A percentile compares a stretch with the other conserved stretches of the same genome.
phyloP scores from a whole-genome alignment of 92 coral and sea anemone species.

The Ricordea florida region DNA sequence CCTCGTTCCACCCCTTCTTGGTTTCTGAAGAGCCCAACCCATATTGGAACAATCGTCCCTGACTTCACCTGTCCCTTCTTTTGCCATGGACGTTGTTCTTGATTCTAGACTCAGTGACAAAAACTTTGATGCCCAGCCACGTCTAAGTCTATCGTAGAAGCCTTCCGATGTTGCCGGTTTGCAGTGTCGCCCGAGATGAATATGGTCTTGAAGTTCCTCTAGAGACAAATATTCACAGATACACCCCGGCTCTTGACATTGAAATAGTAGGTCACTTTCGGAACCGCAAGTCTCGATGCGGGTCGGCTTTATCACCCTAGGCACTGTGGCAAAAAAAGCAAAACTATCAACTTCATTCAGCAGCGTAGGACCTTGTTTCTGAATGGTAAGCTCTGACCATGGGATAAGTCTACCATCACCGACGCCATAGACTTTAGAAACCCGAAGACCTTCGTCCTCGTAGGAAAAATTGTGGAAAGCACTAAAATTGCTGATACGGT shows the following conservation, averaged over 20 bases:
- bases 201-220: conserved; percentile 59
- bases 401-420: conserved; percentile 45
- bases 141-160: conserved; percentile 52
- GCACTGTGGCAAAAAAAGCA: conserved; percentile 36
- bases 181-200: conserved; percentile 39
- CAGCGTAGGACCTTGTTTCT: conserved; percentile 26
- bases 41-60: neutral
- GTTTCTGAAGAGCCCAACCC: conserved; percentile 52
- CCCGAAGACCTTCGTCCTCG: conserved; percentile 38
- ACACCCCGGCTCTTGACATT: conserved; percentile 64
- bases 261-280: conserved; percentile 36
- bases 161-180: conserved; percentile 33
- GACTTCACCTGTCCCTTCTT: neutral
- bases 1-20: conserved; percentile 6
- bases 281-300: neutral
- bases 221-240: conserved; percentile 27
- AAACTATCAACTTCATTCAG: conserved; percentile 43
- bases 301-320: neutral
- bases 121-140: conserved; percentile 63
- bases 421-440: conserved; percentile 53
- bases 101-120: conserved; percentile 29
- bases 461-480: conserved; percentile 53
- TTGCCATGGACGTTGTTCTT: neutral
- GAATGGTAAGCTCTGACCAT: conserved; percentile 51
- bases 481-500: conserved; percentile 59